These are phyloP conservation scores for Paedocypris micromegethes DNA, from an alignment of 2,797 vertebrate genomes.

Conservation along the genomic window DNA sequence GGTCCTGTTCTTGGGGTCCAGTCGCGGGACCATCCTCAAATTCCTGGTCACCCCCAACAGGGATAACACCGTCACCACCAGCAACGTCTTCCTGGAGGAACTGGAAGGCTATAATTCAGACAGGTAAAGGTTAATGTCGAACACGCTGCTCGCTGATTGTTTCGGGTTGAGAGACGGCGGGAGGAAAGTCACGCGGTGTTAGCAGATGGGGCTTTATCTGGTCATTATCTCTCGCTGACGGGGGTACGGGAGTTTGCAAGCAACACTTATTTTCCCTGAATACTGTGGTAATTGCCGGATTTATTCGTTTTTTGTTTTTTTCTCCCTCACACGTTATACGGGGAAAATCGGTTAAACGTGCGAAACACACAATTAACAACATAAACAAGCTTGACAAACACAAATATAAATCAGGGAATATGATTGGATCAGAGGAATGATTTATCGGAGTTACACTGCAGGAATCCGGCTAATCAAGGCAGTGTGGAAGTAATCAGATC, in stretches of 20 bases:
- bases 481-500: conserved; percentile 48
- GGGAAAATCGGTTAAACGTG: background rate
- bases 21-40: conserved; percentile 86
- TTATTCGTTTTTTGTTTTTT: conserved; percentile 17
- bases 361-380: background rate
- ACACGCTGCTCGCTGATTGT: background rate
- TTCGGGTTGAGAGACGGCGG: background rate
- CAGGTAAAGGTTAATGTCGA: conserved; percentile 65
- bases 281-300: conserved; percentile 46
- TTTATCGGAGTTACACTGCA: conserved; percentile 37
- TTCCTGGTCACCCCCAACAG: conserved; percentile 83
- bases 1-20: conserved; percentile 87
- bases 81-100: conserved; percentile 83
- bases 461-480: conserved; percentile 59
- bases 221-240: conserved; percentile 56
- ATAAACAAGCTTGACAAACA: background rate
- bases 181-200: conserved; percentile 32
- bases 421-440: too few species aligned
- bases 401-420: conserved; percentile 4
- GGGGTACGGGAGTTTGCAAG: conserved; percentile 57
- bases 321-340: background rate
- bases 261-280: conserved; percentile 46
- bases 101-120: conserved; percentile 89
- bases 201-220: conserved; percentile 56
- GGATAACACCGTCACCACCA: conserved; percentile 61